A percentile compares a stretch with the other conserved stretches of the same genome.
These are phyloP conservation scores for Petroica traversi DNA, from an alignment of 2,113 vertebrate genomes.

Conservation along the genomic window DNA sequence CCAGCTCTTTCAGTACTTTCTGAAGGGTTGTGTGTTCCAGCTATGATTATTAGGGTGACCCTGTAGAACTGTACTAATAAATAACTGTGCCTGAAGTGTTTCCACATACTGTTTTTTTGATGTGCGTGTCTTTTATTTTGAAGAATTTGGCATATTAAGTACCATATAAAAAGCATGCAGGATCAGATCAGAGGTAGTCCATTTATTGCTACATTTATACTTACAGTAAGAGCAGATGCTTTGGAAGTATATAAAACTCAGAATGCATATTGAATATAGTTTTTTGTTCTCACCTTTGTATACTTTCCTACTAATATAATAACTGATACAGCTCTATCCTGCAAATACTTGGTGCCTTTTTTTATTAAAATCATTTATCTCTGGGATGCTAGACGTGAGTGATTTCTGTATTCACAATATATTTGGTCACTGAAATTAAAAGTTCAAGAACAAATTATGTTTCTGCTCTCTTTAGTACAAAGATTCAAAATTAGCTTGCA, in stretches of 20 bases:
- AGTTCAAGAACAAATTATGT: background rate
- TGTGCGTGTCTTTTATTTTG: background rate
- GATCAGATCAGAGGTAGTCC: background rate
- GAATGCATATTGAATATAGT: accelerated
- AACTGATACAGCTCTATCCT: background rate
- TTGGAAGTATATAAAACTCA: background rate
- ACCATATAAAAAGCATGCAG: background rate
- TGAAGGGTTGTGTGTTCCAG: background rate
- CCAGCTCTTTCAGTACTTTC: background rate
- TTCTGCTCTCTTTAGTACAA: background rate
- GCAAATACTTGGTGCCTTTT: background rate
- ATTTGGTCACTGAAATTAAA: background rate
- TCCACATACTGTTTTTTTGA: background rate
- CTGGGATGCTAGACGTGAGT: background rate
- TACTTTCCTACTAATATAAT: background rate
- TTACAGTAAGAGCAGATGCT: background rate
- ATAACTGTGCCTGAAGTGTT: background rate
- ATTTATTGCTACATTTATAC: background rate
- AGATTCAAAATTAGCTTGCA: background rate
- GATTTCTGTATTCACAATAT: background rate
- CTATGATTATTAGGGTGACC: background rate
- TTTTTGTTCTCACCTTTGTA: background rate
- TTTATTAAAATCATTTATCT: background rate
- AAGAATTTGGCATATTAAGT: background rate
- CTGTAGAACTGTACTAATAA: background rate